Evolutionary conservation across 2,797 vertebrate genomes (phyloP).

Genomic region (Anguilla megastoma): DNA sequence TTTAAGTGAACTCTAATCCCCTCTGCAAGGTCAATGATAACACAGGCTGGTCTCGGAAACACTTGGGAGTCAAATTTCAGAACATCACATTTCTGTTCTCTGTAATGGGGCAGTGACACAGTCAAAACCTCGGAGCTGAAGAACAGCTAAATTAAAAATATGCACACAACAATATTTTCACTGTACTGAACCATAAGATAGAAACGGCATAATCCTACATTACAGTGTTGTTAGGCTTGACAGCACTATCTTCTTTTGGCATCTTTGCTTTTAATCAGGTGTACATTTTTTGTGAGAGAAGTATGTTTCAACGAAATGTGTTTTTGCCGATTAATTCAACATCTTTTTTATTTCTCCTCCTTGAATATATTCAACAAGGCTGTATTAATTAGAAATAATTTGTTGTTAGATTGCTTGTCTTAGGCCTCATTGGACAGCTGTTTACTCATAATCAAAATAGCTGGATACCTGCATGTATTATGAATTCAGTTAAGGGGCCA

Average conservation of each 20-base stretch:
- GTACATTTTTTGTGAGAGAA: neutral
- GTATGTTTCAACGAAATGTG: neutral
- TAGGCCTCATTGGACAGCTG: neutral
- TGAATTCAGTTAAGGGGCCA: too few relatives aligned
- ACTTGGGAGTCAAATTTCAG: neutral
- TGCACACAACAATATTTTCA: too few relatives aligned
- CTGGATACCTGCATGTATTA: too few relatives aligned
- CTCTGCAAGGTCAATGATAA: neutral
- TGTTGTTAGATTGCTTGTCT: neutral
- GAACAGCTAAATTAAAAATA: too few relatives aligned
- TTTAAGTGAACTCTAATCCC: neutral
- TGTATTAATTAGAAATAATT: neutral
- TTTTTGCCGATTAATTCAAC: too few relatives aligned
- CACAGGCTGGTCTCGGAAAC: neutral
- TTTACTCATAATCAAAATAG: too few relatives aligned
- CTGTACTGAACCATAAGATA: neutral
- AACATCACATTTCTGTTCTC: neutral
- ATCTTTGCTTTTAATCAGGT: neutral
- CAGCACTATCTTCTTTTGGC: neutral
- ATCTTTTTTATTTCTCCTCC: neutral
- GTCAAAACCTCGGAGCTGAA: neutral
- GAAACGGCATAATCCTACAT: neutral
- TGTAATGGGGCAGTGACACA: neutral
- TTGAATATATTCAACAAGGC: neutral
- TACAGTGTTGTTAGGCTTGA: neutral